Evolutionary conservation across 1,140 invertebrate genomes (phyloP), one percentile per base, ranked within the genome.

Genomic region (Wasmannia auropunctata): DNA sequence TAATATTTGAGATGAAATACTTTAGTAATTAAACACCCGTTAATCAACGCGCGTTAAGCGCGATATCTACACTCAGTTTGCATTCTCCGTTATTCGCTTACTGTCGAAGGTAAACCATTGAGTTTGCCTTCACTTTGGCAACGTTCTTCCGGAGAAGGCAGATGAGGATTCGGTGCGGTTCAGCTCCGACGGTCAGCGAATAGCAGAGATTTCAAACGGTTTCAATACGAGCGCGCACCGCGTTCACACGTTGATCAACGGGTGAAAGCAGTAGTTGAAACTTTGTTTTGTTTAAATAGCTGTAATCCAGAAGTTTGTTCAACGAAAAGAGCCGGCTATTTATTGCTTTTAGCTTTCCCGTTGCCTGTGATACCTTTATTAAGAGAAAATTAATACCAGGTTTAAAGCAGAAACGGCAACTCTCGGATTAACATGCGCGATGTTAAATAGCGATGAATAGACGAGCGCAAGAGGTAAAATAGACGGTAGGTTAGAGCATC

Each of bases 41-140:
- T 76, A 31, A 51, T 74, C 28, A 74, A 56, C n/a, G 51, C n/a
- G 51, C 31, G n/a, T 31, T 72, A 51, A 72, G 37, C n/a, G 37
- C 16, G 51, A 28, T 56, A 31, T 74, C 72, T 25, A 54, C 22
- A 19, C n/a, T 75, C 22, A 22, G 37, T 43, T 67, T 67, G 22
- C 22, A 46, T 74, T 74, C n/a, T 56, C 10, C 19, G 8, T 75
- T 75, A 75, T 58, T 40, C 3, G 14, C 34, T 58, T 34, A 76
- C 54, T 58, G 34, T 43, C 34, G 51, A 75, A 75, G n/a, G 19
- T 75, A 76, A 60, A 74, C 28, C n/a, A 22, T 51, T 49, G 14
- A 70, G 25, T 25, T 49, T 72, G 43, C 46, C 43, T 75, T 40
- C 37, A 25, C 25, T 43, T 14, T 43, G 22, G 56, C 74, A 40